These are phyloP conservation scores for Drosophila azteca DNA, from an alignment of 1,140 invertebrate species.

Conservation along the genomic window DNA sequence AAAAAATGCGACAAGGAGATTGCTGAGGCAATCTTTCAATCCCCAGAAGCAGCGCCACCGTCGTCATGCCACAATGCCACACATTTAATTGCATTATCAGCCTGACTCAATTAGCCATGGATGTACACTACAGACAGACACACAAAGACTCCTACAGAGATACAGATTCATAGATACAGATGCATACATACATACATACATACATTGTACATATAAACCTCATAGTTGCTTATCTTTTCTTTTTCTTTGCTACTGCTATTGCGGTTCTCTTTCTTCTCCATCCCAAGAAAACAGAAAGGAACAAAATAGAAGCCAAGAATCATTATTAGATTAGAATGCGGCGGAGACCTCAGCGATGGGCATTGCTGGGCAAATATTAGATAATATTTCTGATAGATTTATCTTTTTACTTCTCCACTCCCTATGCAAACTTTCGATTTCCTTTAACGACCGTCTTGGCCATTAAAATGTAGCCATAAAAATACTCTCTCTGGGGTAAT, in stretches of 20 bases:
- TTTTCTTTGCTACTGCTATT: slow-evolving; percentile 29
- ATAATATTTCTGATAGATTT: slow-evolving; percentile 25
- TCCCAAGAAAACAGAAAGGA: slow-evolving; percentile 1
- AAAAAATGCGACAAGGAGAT: too few species aligned
- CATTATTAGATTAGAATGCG: slow-evolving; percentile 69
- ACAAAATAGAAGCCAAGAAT: slow-evolving; percentile 34
- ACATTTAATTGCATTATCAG: slow-evolving; percentile 72
- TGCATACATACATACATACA: slow-evolving; percentile 2
- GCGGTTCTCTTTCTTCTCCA: slow-evolving; percentile 39
- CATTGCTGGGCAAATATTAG: slow-evolving; percentile 27
- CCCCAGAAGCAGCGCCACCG: too few species aligned
- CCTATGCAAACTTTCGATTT: slow-evolving; percentile 5
- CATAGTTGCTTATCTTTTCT: slow-evolving; percentile 56
- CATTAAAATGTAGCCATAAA: slow-evolving; percentile 34
- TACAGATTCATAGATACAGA: slow-evolving; percentile 6
- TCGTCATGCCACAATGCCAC: slow-evolving; percentile 2
- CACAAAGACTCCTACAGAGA: too few species aligned
- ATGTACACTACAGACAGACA: slow-evolving; percentile 30
- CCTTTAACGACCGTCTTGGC: slow-evolving; percentile 15
- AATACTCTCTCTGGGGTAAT: slow-evolving; percentile 28
- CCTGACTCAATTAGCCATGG: slow-evolving; percentile 65
- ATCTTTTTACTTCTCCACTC: neutral
- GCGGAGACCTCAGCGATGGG: slow-evolving; percentile 5
- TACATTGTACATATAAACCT: too few species aligned
- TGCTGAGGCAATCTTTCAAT: too few species aligned